Evolutionary conservation across 2,888 invertebrate genomes (phyloP).

Genomic region (Sphaerophoria rueppellii): DNA sequence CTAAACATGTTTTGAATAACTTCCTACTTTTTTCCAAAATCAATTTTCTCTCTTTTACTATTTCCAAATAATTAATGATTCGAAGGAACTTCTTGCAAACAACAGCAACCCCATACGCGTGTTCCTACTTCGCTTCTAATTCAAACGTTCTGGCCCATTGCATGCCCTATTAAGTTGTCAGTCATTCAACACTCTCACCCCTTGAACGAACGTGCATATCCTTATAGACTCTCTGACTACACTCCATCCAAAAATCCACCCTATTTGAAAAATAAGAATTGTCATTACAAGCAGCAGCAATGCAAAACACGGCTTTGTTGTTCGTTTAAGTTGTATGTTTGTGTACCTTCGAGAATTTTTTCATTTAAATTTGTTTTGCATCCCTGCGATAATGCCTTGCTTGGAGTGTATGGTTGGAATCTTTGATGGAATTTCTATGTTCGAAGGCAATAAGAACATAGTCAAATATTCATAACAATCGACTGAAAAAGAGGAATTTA

Average conservation of each 20-base stretch:
- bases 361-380: constrained; percentile 54
- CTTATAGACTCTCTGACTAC: constrained; percentile 17
- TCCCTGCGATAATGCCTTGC: constrained; percentile 22
- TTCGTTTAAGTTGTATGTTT: constrained; percentile 43
- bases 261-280: constrained; percentile 1
- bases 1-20: constrained; percentile 44
- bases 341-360: constrained; percentile 21
- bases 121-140: constrained; percentile 47
- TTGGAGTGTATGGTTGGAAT: background rate
- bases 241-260: constrained; percentile 25
- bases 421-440: constrained; percentile 50
- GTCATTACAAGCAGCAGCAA: constrained; percentile 52
- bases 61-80: constrained; percentile 67
- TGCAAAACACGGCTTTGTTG: constrained; percentile 58
- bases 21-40: constrained; percentile 32
- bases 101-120: constrained; percentile 65
- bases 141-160: constrained; percentile 70
- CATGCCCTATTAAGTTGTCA: constrained; percentile 73
- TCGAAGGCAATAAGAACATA: constrained; percentile 51
- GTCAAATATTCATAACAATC: constrained; percentile 65
- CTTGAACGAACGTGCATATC: constrained; percentile 46
- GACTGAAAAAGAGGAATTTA: constrained; percentile 61
- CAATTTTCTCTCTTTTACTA: constrained; percentile 49
- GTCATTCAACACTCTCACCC: constrained; percentile 74
- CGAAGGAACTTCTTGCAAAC: constrained; percentile 52